Evolutionary conservation across 64 coral and sea anemone species (phyloP).

Genomic region (Pocillopora damicornis): DNA sequence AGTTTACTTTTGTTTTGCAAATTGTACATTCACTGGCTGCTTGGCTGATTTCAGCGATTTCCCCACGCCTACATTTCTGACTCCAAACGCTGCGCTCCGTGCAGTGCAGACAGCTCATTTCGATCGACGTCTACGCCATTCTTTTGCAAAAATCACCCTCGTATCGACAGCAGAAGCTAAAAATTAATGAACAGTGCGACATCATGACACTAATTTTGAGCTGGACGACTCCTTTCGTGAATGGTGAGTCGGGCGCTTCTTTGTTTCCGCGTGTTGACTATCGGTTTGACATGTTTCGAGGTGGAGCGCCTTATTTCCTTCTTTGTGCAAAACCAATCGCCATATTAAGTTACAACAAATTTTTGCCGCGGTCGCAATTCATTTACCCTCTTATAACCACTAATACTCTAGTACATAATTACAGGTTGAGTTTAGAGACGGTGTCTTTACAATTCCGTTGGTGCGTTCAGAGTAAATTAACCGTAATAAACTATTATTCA

Average conservation of each 20-base stretch:
- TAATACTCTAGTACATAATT: constrained; percentile 12
- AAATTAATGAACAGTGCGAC: background rate
- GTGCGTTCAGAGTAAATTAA: constrained; percentile 30
- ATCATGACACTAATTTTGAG: constrained; percentile 7
- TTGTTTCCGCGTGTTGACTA: constrained; percentile 27
- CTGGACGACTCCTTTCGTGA: background rate
- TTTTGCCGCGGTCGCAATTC: background rate
- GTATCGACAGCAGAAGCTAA: background rate
- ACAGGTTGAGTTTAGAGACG: background rate
- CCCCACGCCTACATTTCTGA: constrained; percentile 21
- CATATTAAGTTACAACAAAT: constrained; percentile 20
- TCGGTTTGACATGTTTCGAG: background rate
- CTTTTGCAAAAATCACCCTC: background rate
- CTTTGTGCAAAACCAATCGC: background rate
- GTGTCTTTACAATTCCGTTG: background rate
- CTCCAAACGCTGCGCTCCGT: background rate
- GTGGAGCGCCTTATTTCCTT: background rate
- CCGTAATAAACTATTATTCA: constrained; percentile 21
- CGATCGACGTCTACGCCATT: background rate
- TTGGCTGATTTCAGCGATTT: constrained; percentile 8
- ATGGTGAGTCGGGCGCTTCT: background rate
- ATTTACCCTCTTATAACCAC: background rate
- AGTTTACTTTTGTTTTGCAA: constrained; percentile 39
- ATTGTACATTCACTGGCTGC: constrained; percentile 37
- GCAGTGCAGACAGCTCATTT: background rate